Conservation (phyloP, 92 coral and sea anemone genomes). For the Porites lobata region DNA sequence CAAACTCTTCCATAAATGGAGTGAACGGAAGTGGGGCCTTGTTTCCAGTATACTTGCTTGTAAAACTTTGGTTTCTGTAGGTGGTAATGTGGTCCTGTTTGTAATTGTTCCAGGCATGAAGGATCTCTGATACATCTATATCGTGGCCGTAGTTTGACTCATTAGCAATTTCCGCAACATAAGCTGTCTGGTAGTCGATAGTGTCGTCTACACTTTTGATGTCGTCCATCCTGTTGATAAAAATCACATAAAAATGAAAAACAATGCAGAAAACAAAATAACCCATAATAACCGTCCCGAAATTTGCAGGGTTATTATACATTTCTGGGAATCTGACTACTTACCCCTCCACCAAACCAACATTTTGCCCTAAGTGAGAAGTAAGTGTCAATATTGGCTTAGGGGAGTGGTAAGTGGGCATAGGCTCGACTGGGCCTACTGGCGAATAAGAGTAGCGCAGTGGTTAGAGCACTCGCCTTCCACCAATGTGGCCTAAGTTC, state of each 20-base stretch:
- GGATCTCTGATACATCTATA: conserved; percentile 12
- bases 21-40: conserved; percentile 41
- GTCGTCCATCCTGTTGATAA: conserved; percentile 24
- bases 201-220: conserved; percentile 44
- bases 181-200: conserved; percentile 60
- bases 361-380: no score
- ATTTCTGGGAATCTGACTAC: neutral
- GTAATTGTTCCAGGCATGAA: conserved; percentile 45
- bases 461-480: no score
- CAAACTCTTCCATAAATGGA: conserved; percentile 70
- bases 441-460: no score
- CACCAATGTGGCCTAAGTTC: no score
- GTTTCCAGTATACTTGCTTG: conserved; percentile 62
- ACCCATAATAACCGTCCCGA: neutral
- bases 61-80: conserved; percentile 58
- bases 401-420: no score
- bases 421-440: no score
- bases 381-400: no score
- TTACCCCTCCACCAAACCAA: no score
- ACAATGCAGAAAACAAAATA: neutral
- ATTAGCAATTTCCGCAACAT: conserved; percentile 41
- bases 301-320: no score
- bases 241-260: neutral
- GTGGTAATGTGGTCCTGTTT: conserved; percentile 56
- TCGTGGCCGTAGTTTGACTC: conserved; percentile 65